Conservation (phyloP, 92 coral and sea anemone species). For the Blastomussa wellsi region DNA sequence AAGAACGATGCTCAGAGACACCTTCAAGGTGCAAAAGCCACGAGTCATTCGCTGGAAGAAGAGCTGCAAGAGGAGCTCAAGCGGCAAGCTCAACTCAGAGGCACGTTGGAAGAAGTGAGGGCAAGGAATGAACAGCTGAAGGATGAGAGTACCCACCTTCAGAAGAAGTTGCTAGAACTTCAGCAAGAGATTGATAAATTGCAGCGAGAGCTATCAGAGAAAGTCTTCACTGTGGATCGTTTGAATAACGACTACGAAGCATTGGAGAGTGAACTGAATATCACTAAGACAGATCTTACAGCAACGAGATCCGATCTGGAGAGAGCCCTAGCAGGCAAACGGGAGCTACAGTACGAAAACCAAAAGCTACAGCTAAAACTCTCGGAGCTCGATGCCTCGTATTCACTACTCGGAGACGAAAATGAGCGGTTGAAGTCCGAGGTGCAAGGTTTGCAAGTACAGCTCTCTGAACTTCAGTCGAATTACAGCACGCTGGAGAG, state of each 20-base stretch:
- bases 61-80: slow-evolving; percentile 86
- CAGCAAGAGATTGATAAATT: slow-evolving; percentile 72
- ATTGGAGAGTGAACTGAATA: slow-evolving; percentile 67
- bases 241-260: slow-evolving; percentile 74
- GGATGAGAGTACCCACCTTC: slow-evolving; percentile 86
- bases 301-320: slow-evolving; percentile 72
- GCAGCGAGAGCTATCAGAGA: slow-evolving; percentile 70
- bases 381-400: slow-evolving; percentile 78
- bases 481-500: slow-evolving; percentile 56
- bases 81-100: slow-evolving; percentile 86
- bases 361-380: slow-evolving; percentile 70
- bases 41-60: slow-evolving; percentile 75
- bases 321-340: slow-evolving; percentile 66
- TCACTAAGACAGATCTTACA: slow-evolving; percentile 69
- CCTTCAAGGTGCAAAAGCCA: slow-evolving; percentile 67
- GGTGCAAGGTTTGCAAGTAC: slow-evolving; percentile 66
- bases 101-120: slow-evolving; percentile 77
- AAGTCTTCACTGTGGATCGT: slow-evolving; percentile 71
- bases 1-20: slow-evolving; percentile 85
- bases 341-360: slow-evolving; percentile 73
- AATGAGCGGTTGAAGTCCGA: slow-evolving; percentile 80
- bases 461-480: slow-evolving; percentile 73
- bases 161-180: slow-evolving; percentile 75
- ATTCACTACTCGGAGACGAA: slow-evolving; percentile 77
- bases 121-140: slow-evolving; percentile 85